Conservation (phyloP, 2,797 vertebrate genomes). For the Cryptoprocta ferox region DNA sequence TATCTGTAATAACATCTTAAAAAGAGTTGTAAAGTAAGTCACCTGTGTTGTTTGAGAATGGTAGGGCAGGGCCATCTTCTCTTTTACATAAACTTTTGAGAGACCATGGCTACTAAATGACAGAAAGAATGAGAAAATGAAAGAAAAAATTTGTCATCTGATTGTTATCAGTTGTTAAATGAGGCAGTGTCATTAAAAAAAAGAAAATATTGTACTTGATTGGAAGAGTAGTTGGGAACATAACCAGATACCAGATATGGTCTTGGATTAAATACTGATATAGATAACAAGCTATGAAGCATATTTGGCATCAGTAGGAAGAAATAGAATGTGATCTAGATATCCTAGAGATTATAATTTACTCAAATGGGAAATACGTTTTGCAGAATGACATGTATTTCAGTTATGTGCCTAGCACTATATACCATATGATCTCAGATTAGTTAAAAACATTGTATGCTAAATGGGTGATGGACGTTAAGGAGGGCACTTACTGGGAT, state of each 20-base stretch:
- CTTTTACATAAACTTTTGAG: neutral
- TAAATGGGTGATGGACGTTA: too few relatives aligned
- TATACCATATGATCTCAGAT: neutral
- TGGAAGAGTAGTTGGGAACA: neutral
- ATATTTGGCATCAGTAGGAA: neutral
- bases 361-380: neutral
- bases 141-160: neutral
- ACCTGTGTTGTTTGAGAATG: neutral
- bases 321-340: neutral
- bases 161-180: neutral
- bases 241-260: neutral
- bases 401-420: neutral
- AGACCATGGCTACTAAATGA: neutral
- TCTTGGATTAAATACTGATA: neutral
- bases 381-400: constrained; percentile 49
- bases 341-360: neutral
- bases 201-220: neutral
- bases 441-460: neutral
- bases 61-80: neutral
- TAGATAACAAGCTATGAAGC: neutral
- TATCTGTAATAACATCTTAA: neutral
- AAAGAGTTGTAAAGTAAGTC: neutral
- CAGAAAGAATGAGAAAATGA: neutral
- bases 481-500: too few relatives aligned
- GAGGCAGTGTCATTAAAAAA: neutral